A percentile compares a stretch with the other conserved stretches of the same genome.
phyloP scores from a whole-genome alignment of 2,113 vertebrate genomes.

The Empidonax traillii region DNA sequence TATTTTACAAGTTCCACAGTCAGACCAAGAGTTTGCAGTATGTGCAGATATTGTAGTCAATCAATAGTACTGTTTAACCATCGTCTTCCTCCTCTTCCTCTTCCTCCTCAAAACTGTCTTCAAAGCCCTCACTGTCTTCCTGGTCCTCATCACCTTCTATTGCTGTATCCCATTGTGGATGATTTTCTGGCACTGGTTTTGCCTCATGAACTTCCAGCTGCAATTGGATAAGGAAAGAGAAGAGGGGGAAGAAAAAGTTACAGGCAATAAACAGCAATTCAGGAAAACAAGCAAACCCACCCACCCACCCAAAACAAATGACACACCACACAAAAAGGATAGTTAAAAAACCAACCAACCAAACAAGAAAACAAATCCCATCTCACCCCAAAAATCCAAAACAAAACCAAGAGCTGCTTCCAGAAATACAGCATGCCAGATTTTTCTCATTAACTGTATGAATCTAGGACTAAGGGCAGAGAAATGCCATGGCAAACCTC shows the following conservation, averaged over 20 bases:
- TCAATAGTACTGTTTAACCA: slow-evolving; percentile 57
- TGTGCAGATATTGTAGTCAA: slow-evolving; percentile 63
- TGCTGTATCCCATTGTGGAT: slow-evolving; percentile 97
- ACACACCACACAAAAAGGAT: background rate
- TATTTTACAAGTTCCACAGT: slow-evolving; percentile 71
- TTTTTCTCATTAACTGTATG: background rate
- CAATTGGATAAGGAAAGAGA: background rate
- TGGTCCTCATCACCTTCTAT: slow-evolving; percentile 98
- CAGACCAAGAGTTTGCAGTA: slow-evolving; percentile 67
- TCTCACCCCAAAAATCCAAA: background rate
- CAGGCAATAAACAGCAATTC: background rate
- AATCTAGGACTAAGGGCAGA: background rate
- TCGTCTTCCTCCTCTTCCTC: slow-evolving; percentile 89
- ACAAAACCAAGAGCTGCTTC: background rate
- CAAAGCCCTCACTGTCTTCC: slow-evolving; percentile 98
- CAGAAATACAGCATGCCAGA: background rate
- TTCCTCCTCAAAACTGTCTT: slow-evolving; percentile 97
- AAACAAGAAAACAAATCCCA: background rate
- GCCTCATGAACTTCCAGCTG: slow-evolving; percentile 98
- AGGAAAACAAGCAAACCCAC: background rate
- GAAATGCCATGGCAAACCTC: background rate
- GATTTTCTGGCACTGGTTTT: slow-evolving; percentile 95
- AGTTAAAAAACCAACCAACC: background rate
- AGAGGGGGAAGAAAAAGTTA: background rate
- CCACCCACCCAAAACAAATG: background rate